A percentile compares a stretch with the other conserved stretches of the same genome.
Conservation (phyloP, 1,140 invertebrate species). For the Papilio glaucus region DNA sequence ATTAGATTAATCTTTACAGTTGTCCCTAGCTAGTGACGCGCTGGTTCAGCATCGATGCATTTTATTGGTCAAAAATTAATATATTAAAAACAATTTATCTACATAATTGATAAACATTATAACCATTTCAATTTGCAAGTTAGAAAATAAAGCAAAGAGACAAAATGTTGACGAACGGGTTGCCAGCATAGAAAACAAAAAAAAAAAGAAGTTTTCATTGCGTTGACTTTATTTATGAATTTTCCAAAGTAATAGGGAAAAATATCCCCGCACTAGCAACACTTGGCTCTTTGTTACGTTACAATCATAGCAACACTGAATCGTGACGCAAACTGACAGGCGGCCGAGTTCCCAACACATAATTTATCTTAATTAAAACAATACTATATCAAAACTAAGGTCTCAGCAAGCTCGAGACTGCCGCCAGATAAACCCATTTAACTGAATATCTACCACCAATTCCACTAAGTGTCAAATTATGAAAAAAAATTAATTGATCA, state of each 20-base stretch:
- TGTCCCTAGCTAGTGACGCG: slow-evolving; percentile 78
- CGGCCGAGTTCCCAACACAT: not conserved
- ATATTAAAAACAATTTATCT: slow-evolving; percentile 82
- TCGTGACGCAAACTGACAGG: too few species aligned
- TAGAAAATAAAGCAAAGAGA: slow-evolving; percentile 54
- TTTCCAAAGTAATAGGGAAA: not conserved
- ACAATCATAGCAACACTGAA: slow-evolving; percentile 25
- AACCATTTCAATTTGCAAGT: slow-evolving; percentile 67
- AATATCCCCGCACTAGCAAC: slow-evolving; percentile 20
- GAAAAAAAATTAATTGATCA: not conserved
- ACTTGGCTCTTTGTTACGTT: not conserved
- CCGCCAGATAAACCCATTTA: slow-evolving; percentile 3
- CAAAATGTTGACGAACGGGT: slow-evolving; percentile 46
- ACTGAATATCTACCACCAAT: not conserved
- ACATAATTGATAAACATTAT: slow-evolving; percentile 75
- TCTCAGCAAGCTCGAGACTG: not conserved
- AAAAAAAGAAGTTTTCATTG: not conserved
- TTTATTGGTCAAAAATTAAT: slow-evolving; percentile 79
- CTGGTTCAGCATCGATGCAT: slow-evolving; percentile 75
- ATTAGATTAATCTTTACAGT: slow-evolving; percentile 82
- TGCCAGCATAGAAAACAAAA: slow-evolving; percentile 47
- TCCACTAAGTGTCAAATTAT: not conserved
- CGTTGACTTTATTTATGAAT: not conserved
- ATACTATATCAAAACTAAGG: slow-evolving; percentile 29
- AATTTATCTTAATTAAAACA: slow-evolving; percentile 27